A percentile compares a stretch with the other conserved stretches of the same genome.
phyloP scores from a whole-genome alignment of 1,140 invertebrate species.

The Eumeta japonica region DNA sequence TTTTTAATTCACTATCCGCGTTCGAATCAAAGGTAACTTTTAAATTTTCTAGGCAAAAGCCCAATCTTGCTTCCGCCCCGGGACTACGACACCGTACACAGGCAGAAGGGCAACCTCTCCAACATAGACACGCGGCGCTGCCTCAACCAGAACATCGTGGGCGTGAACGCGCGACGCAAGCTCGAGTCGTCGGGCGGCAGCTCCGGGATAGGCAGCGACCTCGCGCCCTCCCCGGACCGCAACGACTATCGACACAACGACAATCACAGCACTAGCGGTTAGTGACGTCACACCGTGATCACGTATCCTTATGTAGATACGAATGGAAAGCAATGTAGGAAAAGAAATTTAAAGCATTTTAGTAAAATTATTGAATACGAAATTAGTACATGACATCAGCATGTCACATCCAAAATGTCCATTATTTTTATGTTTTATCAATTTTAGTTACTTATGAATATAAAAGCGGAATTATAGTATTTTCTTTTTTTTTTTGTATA shows the following conservation, averaged over 20 bases:
- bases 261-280: slow-evolving; percentile 50
- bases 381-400: too few species aligned
- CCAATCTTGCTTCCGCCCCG: slow-evolving; percentile 86
- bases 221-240: slow-evolving; percentile 75
- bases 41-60: slow-evolving; percentile 58
- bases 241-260: slow-evolving; percentile 45
- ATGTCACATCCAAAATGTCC: too few species aligned
- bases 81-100: slow-evolving; percentile 88
- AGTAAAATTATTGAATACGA: too few species aligned
- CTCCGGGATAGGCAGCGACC: slow-evolving; percentile 83
- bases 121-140: slow-evolving; percentile 76
- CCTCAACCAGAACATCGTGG: slow-evolving; percentile 71
- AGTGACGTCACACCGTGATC: slow-evolving; percentile 12
- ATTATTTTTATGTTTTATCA: too few species aligned
- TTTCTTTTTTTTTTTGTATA: slow-evolving; percentile 1
- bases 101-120: slow-evolving; percentile 79
- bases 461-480: too few species aligned
- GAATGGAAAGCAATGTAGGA: too few species aligned
- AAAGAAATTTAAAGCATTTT: too few species aligned
- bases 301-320: too few species aligned
- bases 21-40: too few species aligned
- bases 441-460: too few species aligned
- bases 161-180: slow-evolving; percentile 59
- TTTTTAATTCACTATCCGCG: too few species aligned
- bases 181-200: slow-evolving; percentile 63